These are phyloP conservation scores for Amiota minor DNA, from an alignment of 2,888 invertebrate genomes.

Conservation along the genomic window DNA sequence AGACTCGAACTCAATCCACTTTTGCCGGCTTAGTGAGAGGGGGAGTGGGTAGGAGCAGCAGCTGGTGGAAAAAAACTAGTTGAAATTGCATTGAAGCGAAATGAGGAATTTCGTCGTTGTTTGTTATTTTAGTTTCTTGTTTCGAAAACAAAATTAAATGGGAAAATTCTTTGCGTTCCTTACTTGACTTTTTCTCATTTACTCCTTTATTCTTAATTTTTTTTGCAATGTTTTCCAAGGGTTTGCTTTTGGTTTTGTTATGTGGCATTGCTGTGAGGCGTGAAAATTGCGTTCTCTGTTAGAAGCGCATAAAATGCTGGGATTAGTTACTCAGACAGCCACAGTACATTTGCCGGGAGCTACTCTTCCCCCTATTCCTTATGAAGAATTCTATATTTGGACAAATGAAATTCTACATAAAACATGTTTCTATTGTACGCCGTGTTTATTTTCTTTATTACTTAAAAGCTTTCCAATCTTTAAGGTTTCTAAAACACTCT, in stretches of 20 bases:
- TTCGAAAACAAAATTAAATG: conserved; percentile 28
- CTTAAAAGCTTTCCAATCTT: too few species aligned
- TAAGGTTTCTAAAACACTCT: too few species aligned
- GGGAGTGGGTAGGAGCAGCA: conserved; percentile 12
- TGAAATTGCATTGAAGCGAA: conserved; percentile 36
- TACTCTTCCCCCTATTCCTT: not conserved
- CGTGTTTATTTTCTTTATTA: too few species aligned
- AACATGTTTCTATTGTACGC: not conserved
- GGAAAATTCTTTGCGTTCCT: conserved; percentile 25
- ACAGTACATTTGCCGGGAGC: not conserved
- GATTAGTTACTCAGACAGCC: not conserved
- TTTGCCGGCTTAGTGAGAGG: too few species aligned
- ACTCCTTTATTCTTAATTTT: not conserved
- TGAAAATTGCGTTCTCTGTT: conserved; percentile 1
- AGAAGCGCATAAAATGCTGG: not conserved
- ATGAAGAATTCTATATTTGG: not conserved
- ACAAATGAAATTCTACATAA: not conserved
- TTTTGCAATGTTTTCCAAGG: not conserved
- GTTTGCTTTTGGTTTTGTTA: not conserved
- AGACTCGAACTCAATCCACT: too few species aligned
- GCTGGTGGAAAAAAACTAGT: not conserved
- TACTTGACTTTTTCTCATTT: too few species aligned
- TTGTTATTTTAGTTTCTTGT: conserved; percentile 12
- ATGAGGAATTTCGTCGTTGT: conserved; percentile 31
- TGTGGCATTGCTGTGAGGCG: not conserved